A percentile compares a stretch with the other conserved stretches of the same genome.
phyloP scores from a whole-genome alignment of 2,797 vertebrate species.

The Pangasius djambal region DNA sequence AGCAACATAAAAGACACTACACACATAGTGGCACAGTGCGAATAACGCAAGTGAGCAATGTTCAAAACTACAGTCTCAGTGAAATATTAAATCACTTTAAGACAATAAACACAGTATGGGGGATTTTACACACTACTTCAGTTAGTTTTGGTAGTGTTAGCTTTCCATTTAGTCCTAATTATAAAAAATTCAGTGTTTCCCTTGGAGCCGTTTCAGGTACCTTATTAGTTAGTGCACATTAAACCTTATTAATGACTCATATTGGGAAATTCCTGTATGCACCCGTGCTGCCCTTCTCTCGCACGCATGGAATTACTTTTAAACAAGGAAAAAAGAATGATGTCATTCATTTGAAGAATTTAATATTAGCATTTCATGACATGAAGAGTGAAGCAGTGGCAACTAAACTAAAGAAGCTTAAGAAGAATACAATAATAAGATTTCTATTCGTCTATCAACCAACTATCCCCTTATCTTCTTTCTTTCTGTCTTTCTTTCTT shows the following conservation, averaged over 20 bases:
- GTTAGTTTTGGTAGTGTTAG: conserved; percentile 2
- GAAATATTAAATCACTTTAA: neutral
- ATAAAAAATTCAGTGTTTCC: conserved; percentile 39
- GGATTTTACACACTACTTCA: neutral
- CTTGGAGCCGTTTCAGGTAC: conserved; percentile 40
- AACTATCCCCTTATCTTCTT: neutral
- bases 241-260: conserved; percentile 57
- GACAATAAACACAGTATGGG: neutral
- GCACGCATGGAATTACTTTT: conserved; percentile 22
- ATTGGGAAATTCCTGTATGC: conserved; percentile 49
- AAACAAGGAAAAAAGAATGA: conserved; percentile 10
- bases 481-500: neutral
- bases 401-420: neutral
- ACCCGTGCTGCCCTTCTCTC: conserved; percentile 2
- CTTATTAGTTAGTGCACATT: conserved; percentile 32
- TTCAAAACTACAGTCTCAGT: neutral
- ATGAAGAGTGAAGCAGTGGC: too few species aligned
- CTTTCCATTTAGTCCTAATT: conserved; percentile 32
- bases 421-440: neutral
- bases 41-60: neutral
- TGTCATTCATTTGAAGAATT: neutral
- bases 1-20: neutral
- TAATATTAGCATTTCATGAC: neutral
- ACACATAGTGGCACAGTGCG: neutral
- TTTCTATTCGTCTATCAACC: neutral